Evolutionary conservation across 2,888 invertebrate genomes (phyloP), one percentile per base, ranked within the genome.

Genomic region (Nipponacmea schrenckii): DNA sequence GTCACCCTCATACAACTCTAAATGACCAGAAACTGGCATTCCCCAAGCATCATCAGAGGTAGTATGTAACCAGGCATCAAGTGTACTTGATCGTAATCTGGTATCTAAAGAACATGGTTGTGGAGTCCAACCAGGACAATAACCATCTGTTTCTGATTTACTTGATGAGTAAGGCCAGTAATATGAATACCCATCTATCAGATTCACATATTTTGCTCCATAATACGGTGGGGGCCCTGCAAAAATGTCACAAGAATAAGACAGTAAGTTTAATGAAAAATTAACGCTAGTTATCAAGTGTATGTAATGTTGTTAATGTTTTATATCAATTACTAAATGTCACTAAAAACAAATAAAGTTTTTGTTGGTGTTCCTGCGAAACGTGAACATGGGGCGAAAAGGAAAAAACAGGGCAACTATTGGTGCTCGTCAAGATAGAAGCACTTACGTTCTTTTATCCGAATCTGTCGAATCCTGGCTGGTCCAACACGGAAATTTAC

Each of bases 401-500:
- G n/a, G n/a, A n/a, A n/a, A n/a, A n/a, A n/a, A n/a, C n/a, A n/a
- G n/a, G n/a, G n/a, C n/a, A n/a, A n/a, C n/a, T n/a, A n/a, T n/a
- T n/a, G n/a, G n/a, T n/a, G n/a, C n/a, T n/a, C n/a, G n/a, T n/a
- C n/a, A n/a, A n/a, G n/a, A n/a, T n/a, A 39, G 39, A 8, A 39
- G 10, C 20, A 65, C 70, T 67, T 71, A 80, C 82, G 77, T 64
- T 67, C 48, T 46, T 73, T 77, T 62, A 82, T 77, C 56, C 83
- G 72, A 7, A 81, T 72, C 65, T 84, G 83, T 31, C 84, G 69
- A 7, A 84, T 69, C 45, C 85, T 69, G 1, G 82, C 80, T 2
- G 84, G 83, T n/a, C 85, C 84, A 56, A 83, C 79, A 20, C 81
- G 73, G 39, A 78, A 74, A 71, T 77, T 80, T 12, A 72, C 75